A percentile compares a stretch with the other conserved stretches of the same genome.
Conservation (phyloP, 64 coral and sea anemone species). For the Astreopora myriophthalma region DNA sequence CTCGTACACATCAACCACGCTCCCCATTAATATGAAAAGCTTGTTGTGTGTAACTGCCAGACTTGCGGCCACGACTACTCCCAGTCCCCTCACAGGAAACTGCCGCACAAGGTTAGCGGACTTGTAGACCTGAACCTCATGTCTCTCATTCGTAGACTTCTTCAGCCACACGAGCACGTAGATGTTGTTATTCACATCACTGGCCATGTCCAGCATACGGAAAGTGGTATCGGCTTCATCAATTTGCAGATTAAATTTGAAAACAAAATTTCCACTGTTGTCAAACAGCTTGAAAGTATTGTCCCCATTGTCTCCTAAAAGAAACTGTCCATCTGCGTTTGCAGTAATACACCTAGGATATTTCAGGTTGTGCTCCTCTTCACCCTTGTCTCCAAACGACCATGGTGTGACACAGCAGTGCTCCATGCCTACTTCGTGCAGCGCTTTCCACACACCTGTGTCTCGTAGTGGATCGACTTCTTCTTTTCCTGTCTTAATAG, state of each 20-base stretch:
- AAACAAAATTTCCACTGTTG: conserved; percentile 37
- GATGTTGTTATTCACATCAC: conserved; percentile 14
- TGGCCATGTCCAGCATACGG: neutral
- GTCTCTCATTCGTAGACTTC: neutral
- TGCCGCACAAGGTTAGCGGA: neutral
- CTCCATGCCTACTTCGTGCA: neutral
- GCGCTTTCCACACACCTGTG: neutral
- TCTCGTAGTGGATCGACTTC: too few species aligned
- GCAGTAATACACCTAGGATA: neutral
- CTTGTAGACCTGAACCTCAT: neutral
- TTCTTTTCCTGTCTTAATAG: too few species aligned
- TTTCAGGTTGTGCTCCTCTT: neutral
- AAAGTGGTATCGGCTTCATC: neutral
- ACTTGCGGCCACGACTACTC: neutral
- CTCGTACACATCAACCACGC: neutral
- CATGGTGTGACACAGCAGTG: neutral
- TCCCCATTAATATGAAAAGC: neutral
- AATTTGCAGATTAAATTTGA: neutral
- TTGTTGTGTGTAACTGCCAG: neutral
- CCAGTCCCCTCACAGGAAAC: neutral
- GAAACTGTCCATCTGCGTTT: conserved; percentile 37
- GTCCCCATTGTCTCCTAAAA: neutral
- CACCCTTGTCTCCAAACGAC: conserved; percentile 24
- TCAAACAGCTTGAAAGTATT: conserved; percentile 37
- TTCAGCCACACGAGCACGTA: neutral